Conservation (phyloP, 2,888 invertebrate species). For the Nemapogon koenigi region DNA sequence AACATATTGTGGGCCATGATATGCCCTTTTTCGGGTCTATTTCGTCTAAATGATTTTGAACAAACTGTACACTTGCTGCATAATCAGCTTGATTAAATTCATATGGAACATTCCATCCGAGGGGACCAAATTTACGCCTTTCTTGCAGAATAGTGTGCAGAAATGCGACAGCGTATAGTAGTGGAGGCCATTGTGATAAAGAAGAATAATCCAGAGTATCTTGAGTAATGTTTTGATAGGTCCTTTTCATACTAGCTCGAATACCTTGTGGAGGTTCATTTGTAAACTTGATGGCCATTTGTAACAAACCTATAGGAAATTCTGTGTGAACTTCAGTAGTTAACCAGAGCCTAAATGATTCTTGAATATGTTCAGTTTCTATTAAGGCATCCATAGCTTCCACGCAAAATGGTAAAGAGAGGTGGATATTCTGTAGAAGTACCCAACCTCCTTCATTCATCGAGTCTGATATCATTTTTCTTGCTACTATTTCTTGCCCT, state of each 20-base stretch:
- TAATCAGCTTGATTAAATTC: constrained; percentile 98
- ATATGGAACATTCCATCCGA: constrained; percentile 97
- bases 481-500: constrained; percentile 89
- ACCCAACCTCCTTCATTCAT: constrained; percentile 91
- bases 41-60: constrained; percentile 96
- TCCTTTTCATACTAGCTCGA: constrained; percentile 89
- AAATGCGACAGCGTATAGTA: constrained; percentile 93
- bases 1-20: constrained; percentile 96
- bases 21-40: constrained; percentile 97
- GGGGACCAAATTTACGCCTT: constrained; percentile 92
- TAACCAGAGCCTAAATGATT: constrained; percentile 89
- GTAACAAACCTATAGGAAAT: constrained; percentile 86
- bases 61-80: constrained; percentile 92
- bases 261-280: constrained; percentile 98
- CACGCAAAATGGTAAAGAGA: constrained; percentile 92
- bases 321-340: constrained; percentile 93
- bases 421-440: constrained; percentile 92
- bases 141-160: constrained; percentile 96
- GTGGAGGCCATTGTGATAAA: constrained; percentile 91
- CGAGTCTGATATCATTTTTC: constrained; percentile 80
- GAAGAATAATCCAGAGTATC: constrained; percentile 92
- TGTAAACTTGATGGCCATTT: constrained; percentile 97
- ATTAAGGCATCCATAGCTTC: constrained; percentile 90
- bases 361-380: constrained; percentile 83
- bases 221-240: constrained; percentile 88